phyloP scores from a whole-genome alignment of 1,140 invertebrate genomes.

The Oryctes rhinoceros region DNA sequence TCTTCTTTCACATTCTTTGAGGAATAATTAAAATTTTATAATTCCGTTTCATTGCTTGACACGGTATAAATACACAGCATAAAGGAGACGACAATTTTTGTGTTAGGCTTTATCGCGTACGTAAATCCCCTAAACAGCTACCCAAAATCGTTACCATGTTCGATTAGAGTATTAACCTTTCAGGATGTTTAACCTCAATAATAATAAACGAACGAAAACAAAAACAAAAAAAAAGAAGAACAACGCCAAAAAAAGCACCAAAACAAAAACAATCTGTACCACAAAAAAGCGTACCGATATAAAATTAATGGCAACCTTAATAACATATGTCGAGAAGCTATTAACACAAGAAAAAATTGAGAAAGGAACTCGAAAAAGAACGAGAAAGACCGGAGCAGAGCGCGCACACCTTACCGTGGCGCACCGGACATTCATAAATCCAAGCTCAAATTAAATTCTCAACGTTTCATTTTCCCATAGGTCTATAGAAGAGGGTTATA shows the following conservation, averaged over 20 bases:
- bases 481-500: conserved; percentile 49
- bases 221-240: not conserved
- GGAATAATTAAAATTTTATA: too few relatives aligned
- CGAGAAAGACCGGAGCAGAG: not conserved
- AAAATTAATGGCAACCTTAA: conserved; percentile 37
- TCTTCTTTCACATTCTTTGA: too few relatives aligned
- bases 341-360: conserved; percentile 35
- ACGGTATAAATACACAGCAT: too few relatives aligned
- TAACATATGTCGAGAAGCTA: conserved; percentile 40
- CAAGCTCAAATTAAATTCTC: conserved; percentile 60
- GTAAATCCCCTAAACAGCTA: too few relatives aligned
- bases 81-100: too few relatives aligned
- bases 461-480: conserved; percentile 57
- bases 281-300: conserved; percentile 25
- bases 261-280: not conserved
- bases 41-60: too few relatives aligned
- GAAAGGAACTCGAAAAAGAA: conserved; percentile 13
- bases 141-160: too few relatives aligned
- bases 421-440: conserved; percentile 58
- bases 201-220: not conserved
- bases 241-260: not conserved
- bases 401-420: conserved; percentile 31
- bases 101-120: too few relatives aligned
- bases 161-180: too few relatives aligned
- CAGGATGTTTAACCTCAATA: not conserved